Evolutionary conservation across 1,140 invertebrate species (phyloP).

Genomic region (Coenobita brevimanus): DNA sequence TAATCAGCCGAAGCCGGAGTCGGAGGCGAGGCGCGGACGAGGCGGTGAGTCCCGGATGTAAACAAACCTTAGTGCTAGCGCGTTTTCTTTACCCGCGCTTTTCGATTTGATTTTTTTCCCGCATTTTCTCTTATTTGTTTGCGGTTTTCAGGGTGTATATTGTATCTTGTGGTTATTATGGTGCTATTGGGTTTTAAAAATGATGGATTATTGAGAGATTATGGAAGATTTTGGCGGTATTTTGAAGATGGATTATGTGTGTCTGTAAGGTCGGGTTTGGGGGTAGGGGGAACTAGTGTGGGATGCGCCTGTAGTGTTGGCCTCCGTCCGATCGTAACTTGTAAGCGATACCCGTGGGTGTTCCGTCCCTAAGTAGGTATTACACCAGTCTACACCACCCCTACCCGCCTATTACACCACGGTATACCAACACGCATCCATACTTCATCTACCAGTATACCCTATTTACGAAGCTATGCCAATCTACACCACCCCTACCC

Average conservation of each 20-base stretch:
- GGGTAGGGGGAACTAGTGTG: neutral
- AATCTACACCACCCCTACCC: too few species aligned
- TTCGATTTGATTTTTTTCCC: neutral
- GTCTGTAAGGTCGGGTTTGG: neutral
- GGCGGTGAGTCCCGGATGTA: neutral
- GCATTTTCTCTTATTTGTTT: neutral
- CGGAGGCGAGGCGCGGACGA: neutral
- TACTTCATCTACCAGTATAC: too few species aligned
- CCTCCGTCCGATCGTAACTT: slow-evolving; percentile 14
- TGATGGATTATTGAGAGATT: too few species aligned
- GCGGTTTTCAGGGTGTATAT: too few species aligned
- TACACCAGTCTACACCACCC: slow-evolving; percentile 40
- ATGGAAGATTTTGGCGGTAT: too few species aligned
- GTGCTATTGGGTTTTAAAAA: too few species aligned
- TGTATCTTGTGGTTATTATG: too few species aligned
- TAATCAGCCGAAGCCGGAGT: slow-evolving; percentile 30
- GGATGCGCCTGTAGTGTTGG: slow-evolving; percentile 7
- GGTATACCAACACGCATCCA: neutral
- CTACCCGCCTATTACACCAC: slow-evolving; percentile 26
- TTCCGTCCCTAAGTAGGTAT: slow-evolving; percentile 47
- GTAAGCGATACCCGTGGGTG: slow-evolving; percentile 57
- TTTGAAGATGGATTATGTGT: neutral
- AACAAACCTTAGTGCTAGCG: neutral
- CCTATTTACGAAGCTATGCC: too few species aligned
- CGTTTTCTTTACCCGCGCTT: too few species aligned